phyloP scores from a whole-genome alignment of 1,140 invertebrate species.

The Drosophila ananassae region DNA sequence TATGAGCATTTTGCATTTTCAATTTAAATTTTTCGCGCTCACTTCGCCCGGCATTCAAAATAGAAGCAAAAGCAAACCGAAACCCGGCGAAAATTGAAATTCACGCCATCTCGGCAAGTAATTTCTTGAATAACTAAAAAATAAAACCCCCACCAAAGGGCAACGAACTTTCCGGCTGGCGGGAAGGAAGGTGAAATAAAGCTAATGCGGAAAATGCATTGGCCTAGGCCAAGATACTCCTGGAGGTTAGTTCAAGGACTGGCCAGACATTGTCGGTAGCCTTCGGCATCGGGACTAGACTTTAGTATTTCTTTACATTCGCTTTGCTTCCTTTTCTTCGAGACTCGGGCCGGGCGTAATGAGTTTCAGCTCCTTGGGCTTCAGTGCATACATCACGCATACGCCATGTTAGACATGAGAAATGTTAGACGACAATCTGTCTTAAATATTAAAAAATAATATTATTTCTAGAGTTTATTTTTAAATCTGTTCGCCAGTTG shows the following conservation, averaged over 20 bases:
- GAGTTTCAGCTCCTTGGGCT: constrained; percentile 25
- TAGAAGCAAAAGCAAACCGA: constrained; percentile 14
- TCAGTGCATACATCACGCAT: constrained; percentile 48
- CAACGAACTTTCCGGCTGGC: constrained; percentile 14
- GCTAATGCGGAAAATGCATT: constrained; percentile 27
- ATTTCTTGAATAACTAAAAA: constrained; percentile 19
- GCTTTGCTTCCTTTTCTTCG: constrained; percentile 10
- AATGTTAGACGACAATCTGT: not conserved
- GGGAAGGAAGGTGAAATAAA: not conserved
- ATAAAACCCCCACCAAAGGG: constrained; percentile 14
- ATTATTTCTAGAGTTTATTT: no score
- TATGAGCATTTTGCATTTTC: constrained; percentile 78
- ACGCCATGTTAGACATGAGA: constrained; percentile 29
- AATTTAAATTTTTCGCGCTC: constrained; percentile 71
- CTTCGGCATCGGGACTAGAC: constrained; percentile 34
- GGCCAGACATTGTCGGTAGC: constrained; percentile 37
- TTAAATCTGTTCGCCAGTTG: no score
- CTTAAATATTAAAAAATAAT: not conserved
- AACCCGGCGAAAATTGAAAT: constrained; percentile 25
- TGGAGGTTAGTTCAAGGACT: constrained; percentile 51
- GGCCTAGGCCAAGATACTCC: constrained; percentile 22
- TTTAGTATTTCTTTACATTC: constrained; percentile 15
- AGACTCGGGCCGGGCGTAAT: constrained; percentile 36
- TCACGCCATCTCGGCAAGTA: constrained; percentile 30
- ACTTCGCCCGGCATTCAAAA: constrained; percentile 25